Base-by-base conservation (phyloP, 2,113 vertebrate genomes). In the Regulus satrapa region DNA sequence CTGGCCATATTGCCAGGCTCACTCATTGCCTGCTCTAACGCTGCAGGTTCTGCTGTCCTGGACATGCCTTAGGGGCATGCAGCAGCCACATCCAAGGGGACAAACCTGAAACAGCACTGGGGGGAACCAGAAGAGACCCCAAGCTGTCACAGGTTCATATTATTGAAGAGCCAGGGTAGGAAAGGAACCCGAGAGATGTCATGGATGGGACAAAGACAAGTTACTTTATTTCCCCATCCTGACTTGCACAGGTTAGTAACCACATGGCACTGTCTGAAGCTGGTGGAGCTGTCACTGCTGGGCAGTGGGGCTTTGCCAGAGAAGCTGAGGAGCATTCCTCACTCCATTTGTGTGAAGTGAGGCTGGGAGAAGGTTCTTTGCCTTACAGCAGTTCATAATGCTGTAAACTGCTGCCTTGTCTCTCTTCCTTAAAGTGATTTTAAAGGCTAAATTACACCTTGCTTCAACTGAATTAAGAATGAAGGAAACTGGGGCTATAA, bases 11-110 rank as follows among this genome's bases (percentile, higher is more conserved):
- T 10, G 2, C 49, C 5, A 9, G 54, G 28, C 41, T 83, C 4
- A 5, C 21, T 62, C 14, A 3, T 3, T 61, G 40, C 56, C 31
- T 45, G 64, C 48, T 45, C 54, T 43, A 63, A 32, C 0, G 0
- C 66, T 69, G 69, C 55, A 25, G 17, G 31, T 26, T 72, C 34
- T 45, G 45, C 69, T 19, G 8, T 25, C 34, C 23, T 0, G 1
- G 28, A 38, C 2, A 4, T 32, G 31, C 24, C 51, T 66, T 32
- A 64, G 46, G 11, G 15, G 8, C 31, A 18, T 6, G 26, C 4
- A 9, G 52, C 32, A 61, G 68, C 63, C 78, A 36, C 29, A 45
- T 29, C 40, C 59, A 63, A 36, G 13, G 10, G 12, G 17, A 24
- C 6, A 46, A 55, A 58, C 24, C 25, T 41, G 52, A 71, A 78